Evolutionary conservation across 2,113 vertebrate genomes (phyloP), one percentile per base, ranked within the genome.

Genomic region (Protobothrops mucrosquamatus): DNA sequence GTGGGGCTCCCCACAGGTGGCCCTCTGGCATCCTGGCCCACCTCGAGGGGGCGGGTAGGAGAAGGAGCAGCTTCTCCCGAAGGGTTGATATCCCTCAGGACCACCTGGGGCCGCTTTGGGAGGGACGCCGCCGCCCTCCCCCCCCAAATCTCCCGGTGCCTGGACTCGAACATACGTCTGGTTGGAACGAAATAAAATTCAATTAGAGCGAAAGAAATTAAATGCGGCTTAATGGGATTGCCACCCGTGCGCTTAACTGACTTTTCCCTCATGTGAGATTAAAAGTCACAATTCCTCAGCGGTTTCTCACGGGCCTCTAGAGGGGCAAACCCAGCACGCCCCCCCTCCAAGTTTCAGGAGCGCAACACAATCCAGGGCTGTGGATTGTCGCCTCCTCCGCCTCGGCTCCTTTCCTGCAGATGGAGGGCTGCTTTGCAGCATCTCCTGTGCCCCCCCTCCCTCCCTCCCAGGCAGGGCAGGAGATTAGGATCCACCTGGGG

Each of bases 21-120:
- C 74, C 34, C 74, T 1, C 34, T 8, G 9, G 18, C 2, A 9
- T 22, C 18, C 74, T 10, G 7, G 39, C 74, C 34, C 34, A 18
- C 3, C 18, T 43, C 18, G 7, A 81, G 34, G 34, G 34, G 18
- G 18, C 3, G 18, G 34, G 18, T 8, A 9, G 74, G 74, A 22
- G 15, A 6, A 9, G 74, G 18, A 9, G 18, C 7, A 9, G 18
- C 34, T 43, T 81, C 34, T 8, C 3, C 1, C 1, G 1, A 22
- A 39, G 34, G 7, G 8, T 18, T 43, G 74, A 22, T 8, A 39
- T 20, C 34, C 15, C 14, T 34, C 64, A 6, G 64, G 1, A 15
- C 2, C 64, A 3, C 5, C 5, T 34, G 0, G n/a, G n/a, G 2
- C 2, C 0, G n/a, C 64, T 74, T 34, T 34, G 0, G n/a, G 64